Base-by-base conservation (phyloP, 2,888 invertebrate species). In the Ariolimax columbianus region DNA sequence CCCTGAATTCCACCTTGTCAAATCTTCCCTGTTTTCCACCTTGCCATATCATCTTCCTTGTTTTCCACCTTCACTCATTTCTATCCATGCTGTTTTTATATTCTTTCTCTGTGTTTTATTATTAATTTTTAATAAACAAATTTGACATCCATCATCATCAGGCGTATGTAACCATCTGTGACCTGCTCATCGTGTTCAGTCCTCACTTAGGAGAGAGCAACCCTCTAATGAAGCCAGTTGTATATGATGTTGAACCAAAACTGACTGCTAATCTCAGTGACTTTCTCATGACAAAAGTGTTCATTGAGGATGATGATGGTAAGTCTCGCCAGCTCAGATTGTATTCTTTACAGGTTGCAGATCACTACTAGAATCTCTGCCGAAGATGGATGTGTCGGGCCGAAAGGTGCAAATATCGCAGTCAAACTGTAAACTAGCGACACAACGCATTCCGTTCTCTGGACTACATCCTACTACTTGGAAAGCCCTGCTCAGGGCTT, bases 141-240 rank as follows among this genome's bases (percentile, higher is more conserved):
- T 9, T 6, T 70, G 17, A 26, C 36, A 14, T 70, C 3, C 38
- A n/a, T 59, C 81, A 40, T 43, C 87, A 89, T 51, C 94, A 97
- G 96, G 98, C 99, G 0, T 99, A 98, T 95, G 96, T 97, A 86
- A 97, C 97, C n/a, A 96, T 99, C 82, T 99, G 99, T 95, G 99
- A 99, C 95, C 95, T 98, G 90, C 95, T 99, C 90, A 96, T 99
- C 30, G 96, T 98, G 90, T 99, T 99, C 95, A 97, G 98, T 91
- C 97, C 97, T 94, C 97, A 97, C 92, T 94, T 98, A 89, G 94
- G 93, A 23, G 92, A 94, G 78, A 43, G 40, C 73, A 92, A 91
- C 83, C 88, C 73, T 30, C n/a, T 63, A 63, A 63, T 63, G 59
- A n/a, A 63, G n/a, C 59, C 30, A 88, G 95, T 99, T 82, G 96